Evolutionary conservation across 2,113 vertebrate genomes (phyloP), one percentile per base, ranked within the genome.

Genomic region (Chunga burmeisteri): DNA sequence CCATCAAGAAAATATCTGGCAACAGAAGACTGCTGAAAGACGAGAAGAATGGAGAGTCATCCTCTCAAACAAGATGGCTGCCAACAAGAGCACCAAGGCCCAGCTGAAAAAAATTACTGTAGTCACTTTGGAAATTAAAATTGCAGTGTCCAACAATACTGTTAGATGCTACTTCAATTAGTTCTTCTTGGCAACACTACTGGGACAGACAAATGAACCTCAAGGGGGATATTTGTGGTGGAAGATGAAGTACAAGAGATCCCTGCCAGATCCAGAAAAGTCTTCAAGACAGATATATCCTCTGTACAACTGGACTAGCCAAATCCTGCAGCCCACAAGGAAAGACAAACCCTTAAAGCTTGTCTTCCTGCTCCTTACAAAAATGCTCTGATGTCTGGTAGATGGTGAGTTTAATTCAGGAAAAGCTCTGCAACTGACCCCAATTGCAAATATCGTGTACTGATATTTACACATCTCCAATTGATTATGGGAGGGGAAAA

Each of bases 181-280:
- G 20, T 75, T 96, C 88, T 83, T 86, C 77, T 85, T 94, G 91
- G 89, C 91, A 93, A 66, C 84, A 34, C 86, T 56, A 49, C 18
- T 67, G 70, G 65, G 88, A 87, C 72, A 92, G 72, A 81, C 0
- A 0, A 92, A 94, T 81, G 17, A 94, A 96, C 30, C 91, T 92
- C 92, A 90, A 91, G 93, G 87, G 81, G 30, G 78, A 89, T 85
- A 91, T 93, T 93, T 94, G 89, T 97, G 93, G 86, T 94, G 46
- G 73, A 94, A 89, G 75, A 89, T 72, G 61, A 91, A 94, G 73
- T 65, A 75, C 34, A 38, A 89, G 56, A 90, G 34, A 86, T 91
- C 36, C 53, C 36, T 89, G 73, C 56, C 47, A 94, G 61, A 94
- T 53, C 40, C 73, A 94, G 78, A 81, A 52, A 71, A 88, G 18